These are phyloP conservation scores for Habroteleia sp. DNA, from an alignment of 2,888 invertebrate genomes.

Conservation along the genomic window DNA sequence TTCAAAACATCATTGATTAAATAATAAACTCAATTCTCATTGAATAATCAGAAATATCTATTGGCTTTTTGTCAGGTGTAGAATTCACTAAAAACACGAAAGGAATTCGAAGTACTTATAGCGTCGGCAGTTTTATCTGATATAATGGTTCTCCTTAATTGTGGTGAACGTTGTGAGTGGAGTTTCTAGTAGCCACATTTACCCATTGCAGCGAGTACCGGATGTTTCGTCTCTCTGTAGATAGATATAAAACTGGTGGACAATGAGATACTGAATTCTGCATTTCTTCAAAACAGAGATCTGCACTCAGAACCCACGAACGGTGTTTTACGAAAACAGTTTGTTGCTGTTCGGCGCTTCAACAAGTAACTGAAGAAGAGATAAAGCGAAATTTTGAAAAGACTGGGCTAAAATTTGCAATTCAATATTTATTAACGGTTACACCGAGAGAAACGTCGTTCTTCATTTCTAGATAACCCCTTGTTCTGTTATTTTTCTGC, in stretches of 20 bases:
- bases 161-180: slow-evolving; percentile 63
- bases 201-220: slow-evolving; percentile 57
- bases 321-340: slow-evolving; percentile 23
- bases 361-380: not conserved
- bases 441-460: too few species aligned
- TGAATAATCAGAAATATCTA: slow-evolving; percentile 22
- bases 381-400: slow-evolving; percentile 13
- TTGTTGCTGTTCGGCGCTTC: not conserved
- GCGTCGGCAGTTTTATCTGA: slow-evolving; percentile 63
- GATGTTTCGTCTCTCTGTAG: slow-evolving; percentile 58
- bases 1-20: slow-evolving; percentile 13
- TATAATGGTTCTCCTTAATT: slow-evolving; percentile 68
- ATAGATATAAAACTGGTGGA: slow-evolving; percentile 44
- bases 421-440: too few species aligned
- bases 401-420: slow-evolving; percentile 17
- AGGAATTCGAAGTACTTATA: slow-evolving; percentile 42
- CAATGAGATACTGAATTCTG: slow-evolving; percentile 67
- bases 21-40: slow-evolving; percentile 48
- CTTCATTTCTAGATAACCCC: too few species aligned
- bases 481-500: too few species aligned
- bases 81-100: slow-evolving; percentile 47
- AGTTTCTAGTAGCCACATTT: slow-evolving; percentile 62
- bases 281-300: slow-evolving; percentile 72
- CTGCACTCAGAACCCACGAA: slow-evolving; percentile 69
- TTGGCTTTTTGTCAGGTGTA: slow-evolving; percentile 19